A percentile compares a stretch with the other conserved stretches of the same genome.
These are phyloP conservation scores for Strigamia crassipes DNA, from an alignment of 2,888 invertebrate species.

Conservation along the genomic window DNA sequence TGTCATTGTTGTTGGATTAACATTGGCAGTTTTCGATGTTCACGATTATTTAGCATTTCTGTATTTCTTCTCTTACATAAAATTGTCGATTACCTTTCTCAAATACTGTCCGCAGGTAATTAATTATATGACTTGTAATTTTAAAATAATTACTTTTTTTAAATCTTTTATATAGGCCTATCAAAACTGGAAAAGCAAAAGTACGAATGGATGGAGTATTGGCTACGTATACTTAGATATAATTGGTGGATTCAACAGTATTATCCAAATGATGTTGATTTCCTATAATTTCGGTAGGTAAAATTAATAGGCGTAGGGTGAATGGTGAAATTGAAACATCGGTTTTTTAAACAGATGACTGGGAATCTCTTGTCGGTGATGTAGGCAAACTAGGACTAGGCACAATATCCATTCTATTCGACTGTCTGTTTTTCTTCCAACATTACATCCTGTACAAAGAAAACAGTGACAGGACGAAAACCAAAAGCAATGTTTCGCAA, in stretches of 20 bases:
- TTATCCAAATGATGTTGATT: constrained; percentile 94
- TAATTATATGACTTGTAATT: constrained; percentile 63
- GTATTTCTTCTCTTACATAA: constrained; percentile 94
- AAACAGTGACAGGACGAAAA: not conserved
- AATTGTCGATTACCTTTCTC: constrained; percentile 89
- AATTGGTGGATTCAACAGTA: constrained; percentile 88
- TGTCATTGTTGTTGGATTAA: constrained; percentile 69
- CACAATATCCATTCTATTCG: constrained; percentile 92
- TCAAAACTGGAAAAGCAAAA: constrained; percentile 87
- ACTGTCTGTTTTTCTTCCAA: constrained; percentile 93
- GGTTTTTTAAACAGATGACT: constrained; percentile 73
- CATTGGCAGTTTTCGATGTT: constrained; percentile 68
- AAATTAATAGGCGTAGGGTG: not conserved
- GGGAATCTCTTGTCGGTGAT: constrained; percentile 94
- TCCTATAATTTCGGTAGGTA: constrained; percentile 87
- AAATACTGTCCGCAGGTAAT: constrained; percentile 96
- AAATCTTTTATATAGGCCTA: constrained; percentile 73
- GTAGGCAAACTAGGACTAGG: constrained; percentile 98
- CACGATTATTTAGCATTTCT: constrained; percentile 89
- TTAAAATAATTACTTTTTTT: constrained; percentile 49
- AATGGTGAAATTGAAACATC: not conserved
- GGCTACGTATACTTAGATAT: constrained; percentile 97
- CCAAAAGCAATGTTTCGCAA: not conserved
- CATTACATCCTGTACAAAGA: constrained; percentile 85
- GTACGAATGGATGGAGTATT: constrained; percentile 97